Evolutionary conservation across 2,113 vertebrate species (phyloP).

Genomic region (Carettochelys insculpta): DNA sequence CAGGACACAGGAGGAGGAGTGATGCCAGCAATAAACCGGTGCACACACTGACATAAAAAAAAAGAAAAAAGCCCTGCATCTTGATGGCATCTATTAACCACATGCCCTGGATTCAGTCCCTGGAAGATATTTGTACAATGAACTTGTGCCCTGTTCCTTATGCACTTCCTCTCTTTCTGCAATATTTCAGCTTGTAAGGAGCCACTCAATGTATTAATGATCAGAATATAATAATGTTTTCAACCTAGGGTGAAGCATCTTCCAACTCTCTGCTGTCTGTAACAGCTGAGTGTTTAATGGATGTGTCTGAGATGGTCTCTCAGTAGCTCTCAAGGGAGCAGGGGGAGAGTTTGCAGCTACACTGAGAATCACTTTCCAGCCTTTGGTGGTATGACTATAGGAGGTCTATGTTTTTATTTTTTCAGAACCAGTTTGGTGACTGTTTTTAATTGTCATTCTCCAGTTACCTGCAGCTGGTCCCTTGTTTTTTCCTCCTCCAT

Average conservation of each 20-base stretch:
- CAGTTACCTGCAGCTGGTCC: not conserved
- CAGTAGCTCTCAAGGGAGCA: not conserved
- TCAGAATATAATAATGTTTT: constrained; percentile 29
- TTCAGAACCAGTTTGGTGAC: not conserved
- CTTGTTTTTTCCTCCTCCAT: not conserved
- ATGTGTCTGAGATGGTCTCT: not conserved
- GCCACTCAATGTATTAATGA: not conserved
- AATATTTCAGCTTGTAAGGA: constrained; percentile 17
- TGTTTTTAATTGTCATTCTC: not conserved
- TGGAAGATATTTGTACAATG: not conserved
- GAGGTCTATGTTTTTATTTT: not conserved
- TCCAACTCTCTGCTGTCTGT: not conserved
- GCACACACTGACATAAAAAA: too few relatives aligned
- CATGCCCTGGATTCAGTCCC: not conserved
- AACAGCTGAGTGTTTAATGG: not conserved
- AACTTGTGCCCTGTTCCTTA: not conserved
- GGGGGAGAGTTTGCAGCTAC: not conserved
- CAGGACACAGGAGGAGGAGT: not conserved
- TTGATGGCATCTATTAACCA: not conserved
- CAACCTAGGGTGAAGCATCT: constrained; percentile 28
- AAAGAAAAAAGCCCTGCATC: too few relatives aligned
- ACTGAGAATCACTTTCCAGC: not conserved
- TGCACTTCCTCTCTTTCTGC: not conserved
- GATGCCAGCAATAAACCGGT: not conserved
- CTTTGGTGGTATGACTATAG: not conserved